Percentiles rank a stretch among this genome's conserved stretches.
phyloP scores from a whole-genome alignment of 2,113 vertebrate species.

The Neolamprologus brichardi region DNA sequence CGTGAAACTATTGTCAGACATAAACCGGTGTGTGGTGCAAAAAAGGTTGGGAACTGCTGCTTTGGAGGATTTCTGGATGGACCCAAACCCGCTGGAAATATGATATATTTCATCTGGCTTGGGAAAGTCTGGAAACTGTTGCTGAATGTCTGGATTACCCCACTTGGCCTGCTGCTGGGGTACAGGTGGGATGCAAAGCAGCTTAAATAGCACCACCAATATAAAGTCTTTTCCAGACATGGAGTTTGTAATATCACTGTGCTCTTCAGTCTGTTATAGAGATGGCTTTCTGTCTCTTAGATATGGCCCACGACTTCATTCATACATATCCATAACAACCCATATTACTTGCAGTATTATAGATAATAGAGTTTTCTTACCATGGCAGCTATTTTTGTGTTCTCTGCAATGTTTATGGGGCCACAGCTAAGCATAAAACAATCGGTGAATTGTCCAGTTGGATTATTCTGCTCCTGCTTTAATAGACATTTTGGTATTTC shows the following conservation, averaged over 20 bases:
- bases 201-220: neutral
- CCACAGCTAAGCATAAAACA: neutral
- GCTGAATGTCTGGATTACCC: neutral
- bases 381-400: neutral
- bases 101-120: fast-evolving
- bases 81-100: fast-evolving
- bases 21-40: fast-evolving
- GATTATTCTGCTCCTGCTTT: neutral
- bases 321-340: fast-evolving
- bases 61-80: neutral
- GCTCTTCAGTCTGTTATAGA: neutral
- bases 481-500: neutral
- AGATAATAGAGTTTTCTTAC: neutral
- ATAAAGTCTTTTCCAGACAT: neutral
- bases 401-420: neutral
- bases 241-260: neutral
- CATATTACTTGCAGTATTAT: neutral
- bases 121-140: neutral
- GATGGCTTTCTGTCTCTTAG: neutral
- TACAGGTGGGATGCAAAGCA: neutral
- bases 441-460: neutral
- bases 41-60: neutral
- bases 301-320: neutral
- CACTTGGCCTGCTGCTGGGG: neutral
- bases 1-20: neutral